Conservation (phyloP, 2,113 vertebrate species). For the Gnathonemus longibarbis region DNA sequence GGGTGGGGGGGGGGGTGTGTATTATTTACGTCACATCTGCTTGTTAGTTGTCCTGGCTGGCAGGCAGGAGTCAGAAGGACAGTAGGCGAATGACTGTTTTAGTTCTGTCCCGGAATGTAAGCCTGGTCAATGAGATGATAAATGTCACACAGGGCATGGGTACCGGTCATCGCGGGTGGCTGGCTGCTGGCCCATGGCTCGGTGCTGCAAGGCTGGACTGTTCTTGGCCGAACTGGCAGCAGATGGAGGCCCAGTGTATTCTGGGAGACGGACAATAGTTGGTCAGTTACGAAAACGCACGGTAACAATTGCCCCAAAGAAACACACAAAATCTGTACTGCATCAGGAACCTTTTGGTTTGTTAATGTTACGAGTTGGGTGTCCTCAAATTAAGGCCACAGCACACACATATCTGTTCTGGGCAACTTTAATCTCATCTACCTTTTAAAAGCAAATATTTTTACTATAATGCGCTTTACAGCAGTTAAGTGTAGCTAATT, state of each 20-base stretch:
- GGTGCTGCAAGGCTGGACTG: slow-evolving; percentile 68
- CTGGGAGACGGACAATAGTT: slow-evolving; percentile 32
- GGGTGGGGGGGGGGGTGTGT: neutral
- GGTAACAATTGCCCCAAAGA: neutral
- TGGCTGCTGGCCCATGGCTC: slow-evolving; percentile 45
- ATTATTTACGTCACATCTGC: neutral
- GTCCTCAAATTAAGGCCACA: too few relatives aligned
- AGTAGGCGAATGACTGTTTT: neutral
- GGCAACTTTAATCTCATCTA: neutral
- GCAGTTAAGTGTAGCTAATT: neutral
- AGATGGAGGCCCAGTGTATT: slow-evolving; percentile 65
- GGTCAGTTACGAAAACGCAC: neutral
- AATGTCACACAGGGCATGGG: neutral
- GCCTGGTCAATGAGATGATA: neutral
- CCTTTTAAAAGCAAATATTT: neutral
- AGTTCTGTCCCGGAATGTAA: neutral
- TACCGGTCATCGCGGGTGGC: slow-evolving; percentile 42
- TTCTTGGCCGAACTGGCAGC: slow-evolving; percentile 68
- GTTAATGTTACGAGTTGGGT: too few relatives aligned
- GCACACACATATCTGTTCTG: neutral
- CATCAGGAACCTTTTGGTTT: too few relatives aligned
- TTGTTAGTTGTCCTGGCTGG: neutral
- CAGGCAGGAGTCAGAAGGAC: neutral
- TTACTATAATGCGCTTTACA: neutral
- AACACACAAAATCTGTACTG: neutral